phyloP scores from a whole-genome alignment of 2,888 invertebrate genomes.

The Caenorhabditis sinica region DNA sequence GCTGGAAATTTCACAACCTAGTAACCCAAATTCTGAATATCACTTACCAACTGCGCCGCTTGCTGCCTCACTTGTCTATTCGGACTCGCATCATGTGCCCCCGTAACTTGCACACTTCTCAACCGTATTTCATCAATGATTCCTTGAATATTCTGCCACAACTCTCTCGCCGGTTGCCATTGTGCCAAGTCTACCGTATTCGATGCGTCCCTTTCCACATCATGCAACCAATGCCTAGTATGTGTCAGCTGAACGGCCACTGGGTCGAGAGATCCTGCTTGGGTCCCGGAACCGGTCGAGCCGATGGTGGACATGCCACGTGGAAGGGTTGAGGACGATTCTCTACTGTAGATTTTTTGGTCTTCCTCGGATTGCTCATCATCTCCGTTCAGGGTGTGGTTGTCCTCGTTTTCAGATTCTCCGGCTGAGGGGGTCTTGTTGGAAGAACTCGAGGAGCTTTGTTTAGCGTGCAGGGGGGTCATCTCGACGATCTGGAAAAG shows the following conservation, averaged over 20 bases:
- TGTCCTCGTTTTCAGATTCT: conserved; percentile 41
- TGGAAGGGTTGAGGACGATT: conserved; percentile 54
- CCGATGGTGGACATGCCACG: conserved; percentile 14
- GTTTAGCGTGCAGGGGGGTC: conserved; percentile 36
- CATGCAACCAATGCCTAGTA: conserved; percentile 79
- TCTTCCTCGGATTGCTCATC: conserved; percentile 67
- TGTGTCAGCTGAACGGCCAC: conserved; percentile 73
- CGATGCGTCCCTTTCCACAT: conserved; percentile 81
- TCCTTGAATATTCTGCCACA: conserved; percentile 68
- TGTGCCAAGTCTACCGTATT: conserved; percentile 80
- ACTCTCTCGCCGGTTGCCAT: conserved; percentile 72
- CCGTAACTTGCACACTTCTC: conserved; percentile 62
- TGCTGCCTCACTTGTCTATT: conserved; percentile 61
- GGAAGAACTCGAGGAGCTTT: conserved; percentile 51
- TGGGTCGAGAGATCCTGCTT: conserved; percentile 19
- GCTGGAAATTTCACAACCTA: conserved; percentile 34
- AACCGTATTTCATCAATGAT: conserved; percentile 66
- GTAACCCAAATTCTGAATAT: not conserved
- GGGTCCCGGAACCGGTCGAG: not conserved
- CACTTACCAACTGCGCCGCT: conserved; percentile 59
- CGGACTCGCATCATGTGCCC: conserved; percentile 57
- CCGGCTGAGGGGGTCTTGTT: conserved; percentile 28
- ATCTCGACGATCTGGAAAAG: conserved; percentile 31
- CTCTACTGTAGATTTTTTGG: conserved; percentile 54
- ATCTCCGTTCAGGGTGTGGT: conserved; percentile 54